Conservation (phyloP, 2,888 invertebrate genomes). For the Himalopsyche japonica region DNA sequence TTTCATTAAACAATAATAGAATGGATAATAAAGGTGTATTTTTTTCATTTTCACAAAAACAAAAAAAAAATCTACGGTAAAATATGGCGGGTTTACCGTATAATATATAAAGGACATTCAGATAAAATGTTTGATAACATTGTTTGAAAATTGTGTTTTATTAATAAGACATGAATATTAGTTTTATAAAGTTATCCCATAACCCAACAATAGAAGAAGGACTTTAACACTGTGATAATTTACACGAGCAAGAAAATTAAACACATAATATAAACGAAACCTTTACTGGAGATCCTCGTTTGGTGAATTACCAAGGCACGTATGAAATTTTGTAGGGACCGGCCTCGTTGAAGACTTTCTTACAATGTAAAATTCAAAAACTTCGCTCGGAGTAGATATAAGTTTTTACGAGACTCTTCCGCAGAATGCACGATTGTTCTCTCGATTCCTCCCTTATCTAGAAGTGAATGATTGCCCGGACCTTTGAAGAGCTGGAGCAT, state of each 20-base stretch:
- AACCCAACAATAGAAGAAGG: background rate
- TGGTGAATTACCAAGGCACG: background rate
- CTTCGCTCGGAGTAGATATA: background rate
- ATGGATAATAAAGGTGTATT: no score
- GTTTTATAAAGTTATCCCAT: background rate
- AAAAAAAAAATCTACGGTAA: no score
- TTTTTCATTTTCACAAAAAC: no score
- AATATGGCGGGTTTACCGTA: no score
- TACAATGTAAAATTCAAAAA: constrained; percentile 6
- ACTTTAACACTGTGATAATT: background rate
- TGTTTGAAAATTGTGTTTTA: no score
- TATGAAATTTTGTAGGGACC: background rate
- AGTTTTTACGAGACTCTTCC: constrained; percentile 27
- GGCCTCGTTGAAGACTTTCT: background rate
- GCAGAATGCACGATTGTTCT: constrained; percentile 21
- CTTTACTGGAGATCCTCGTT: background rate
- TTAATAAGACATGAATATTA: background rate
- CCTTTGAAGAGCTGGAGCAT: constrained; percentile 30
- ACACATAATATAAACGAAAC: background rate
- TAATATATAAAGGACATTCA: no score
- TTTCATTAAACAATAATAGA: no score
- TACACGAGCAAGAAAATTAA: background rate
- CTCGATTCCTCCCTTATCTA: constrained; percentile 28
- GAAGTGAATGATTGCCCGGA: constrained; percentile 28
- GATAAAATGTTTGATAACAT: no score